A percentile compares a stretch with the other conserved stretches of the same genome.
These are phyloP conservation scores for Gnathonemus longibarbis DNA, from an alignment of 2,113 vertebrate species.

Conservation along the genomic window DNA sequence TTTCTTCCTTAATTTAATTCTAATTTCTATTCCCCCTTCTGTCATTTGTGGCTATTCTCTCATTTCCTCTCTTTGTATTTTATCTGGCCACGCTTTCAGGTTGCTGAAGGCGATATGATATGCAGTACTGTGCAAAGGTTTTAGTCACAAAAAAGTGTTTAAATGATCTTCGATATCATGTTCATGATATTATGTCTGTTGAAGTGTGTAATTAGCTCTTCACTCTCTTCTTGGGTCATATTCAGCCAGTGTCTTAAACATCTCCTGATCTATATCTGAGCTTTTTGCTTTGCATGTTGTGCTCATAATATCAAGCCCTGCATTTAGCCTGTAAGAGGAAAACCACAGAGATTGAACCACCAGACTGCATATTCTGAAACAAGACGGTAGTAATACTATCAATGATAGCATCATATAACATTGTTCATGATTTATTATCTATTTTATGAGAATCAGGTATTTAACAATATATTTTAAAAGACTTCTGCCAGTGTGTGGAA, in stretches of 20 bases:
- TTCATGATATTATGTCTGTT: too few species aligned
- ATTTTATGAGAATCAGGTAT: not conserved
- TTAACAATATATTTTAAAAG: not conserved
- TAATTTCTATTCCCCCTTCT: not conserved
- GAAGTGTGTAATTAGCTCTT: too few species aligned
- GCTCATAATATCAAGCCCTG: not conserved
- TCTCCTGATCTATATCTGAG: not conserved
- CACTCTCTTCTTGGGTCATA: too few species aligned
- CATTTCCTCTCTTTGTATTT: not conserved
- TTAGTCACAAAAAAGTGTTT: not conserved
- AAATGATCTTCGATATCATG: not conserved
- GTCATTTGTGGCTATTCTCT: not conserved
- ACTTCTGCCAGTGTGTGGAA: not conserved
- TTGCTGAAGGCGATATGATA: not conserved
- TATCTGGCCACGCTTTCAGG: not conserved
- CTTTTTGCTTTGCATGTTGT: not conserved
- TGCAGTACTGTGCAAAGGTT: not conserved
- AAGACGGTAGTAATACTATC: not conserved
- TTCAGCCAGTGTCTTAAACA: not conserved
- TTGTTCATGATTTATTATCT: not conserved
- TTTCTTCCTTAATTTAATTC: not conserved
- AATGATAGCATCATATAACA: not conserved
- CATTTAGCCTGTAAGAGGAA: not conserved
- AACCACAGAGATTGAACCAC: not conserved
- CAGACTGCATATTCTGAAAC: not conserved